Percentiles rank a stretch among this genome's conserved stretches.
Evolutionary conservation across 2,888 invertebrate genomes (phyloP).

Genomic region (Phoenoteleia sp.): DNA sequence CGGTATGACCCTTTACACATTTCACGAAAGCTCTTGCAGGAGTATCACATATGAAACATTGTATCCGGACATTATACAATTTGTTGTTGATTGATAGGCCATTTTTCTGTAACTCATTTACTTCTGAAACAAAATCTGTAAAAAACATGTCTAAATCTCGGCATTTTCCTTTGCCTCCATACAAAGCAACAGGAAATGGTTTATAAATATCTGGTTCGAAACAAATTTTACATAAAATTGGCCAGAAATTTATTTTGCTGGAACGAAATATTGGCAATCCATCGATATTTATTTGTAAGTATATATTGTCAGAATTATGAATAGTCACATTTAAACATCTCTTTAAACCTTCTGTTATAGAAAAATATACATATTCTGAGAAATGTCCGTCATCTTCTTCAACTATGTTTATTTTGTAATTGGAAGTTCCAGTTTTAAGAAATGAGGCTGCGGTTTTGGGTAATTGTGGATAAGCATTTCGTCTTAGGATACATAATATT

Average conservation of each 20-base stretch:
- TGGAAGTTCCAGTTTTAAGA: constrained; percentile 16
- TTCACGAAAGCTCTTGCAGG: constrained; percentile 69
- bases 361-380: constrained; percentile 63
- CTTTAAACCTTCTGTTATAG: constrained; percentile 45
- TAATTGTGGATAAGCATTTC: constrained; percentile 42
- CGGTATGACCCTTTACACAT: constrained; percentile 65
- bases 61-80: constrained; percentile 46
- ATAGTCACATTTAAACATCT: constrained; percentile 12
- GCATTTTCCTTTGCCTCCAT: constrained; percentile 56
- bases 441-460: constrained; percentile 44
- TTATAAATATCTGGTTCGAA: constrained; percentile 56
- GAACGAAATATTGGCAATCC: constrained; percentile 63
- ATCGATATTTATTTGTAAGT: constrained; percentile 52
- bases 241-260: constrained; percentile 62
- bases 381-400: constrained; percentile 16
- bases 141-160: constrained; percentile 37
- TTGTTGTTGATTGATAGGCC: constrained; percentile 50
- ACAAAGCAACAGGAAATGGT: constrained; percentile 67
- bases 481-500: constrained; percentile 50
- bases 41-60: constrained; percentile 69
- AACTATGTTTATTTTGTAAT: constrained; percentile 22
- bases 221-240: constrained; percentile 64
- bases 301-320: constrained; percentile 21
- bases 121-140: constrained; percentile 51
- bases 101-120: constrained; percentile 47